Conservation (phyloP, 2,797 vertebrate species). For the Danio choprae region DNA sequence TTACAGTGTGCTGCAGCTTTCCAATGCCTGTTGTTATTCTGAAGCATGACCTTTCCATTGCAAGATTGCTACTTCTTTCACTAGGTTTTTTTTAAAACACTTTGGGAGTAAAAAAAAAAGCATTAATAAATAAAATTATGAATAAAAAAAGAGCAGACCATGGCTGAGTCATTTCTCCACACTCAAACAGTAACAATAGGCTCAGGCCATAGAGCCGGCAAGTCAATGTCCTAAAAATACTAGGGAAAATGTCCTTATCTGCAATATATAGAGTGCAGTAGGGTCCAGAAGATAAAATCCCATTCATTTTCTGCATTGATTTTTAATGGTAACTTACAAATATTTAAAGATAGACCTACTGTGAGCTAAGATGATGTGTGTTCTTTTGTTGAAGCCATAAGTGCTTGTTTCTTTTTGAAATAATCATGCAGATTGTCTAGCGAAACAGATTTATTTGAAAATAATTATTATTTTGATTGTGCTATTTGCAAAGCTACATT, state of each 20-base stretch:
- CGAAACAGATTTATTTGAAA: too few species aligned
- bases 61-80: constrained; percentile 51
- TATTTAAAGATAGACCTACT: neutral
- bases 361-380: neutral
- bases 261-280: neutral
- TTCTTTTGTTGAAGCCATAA: neutral
- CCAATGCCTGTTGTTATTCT: constrained; percentile 50
- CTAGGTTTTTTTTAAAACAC: constrained; percentile 31
- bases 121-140: constrained; percentile 33
- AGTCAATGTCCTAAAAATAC: constrained; percentile 1
- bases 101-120: constrained; percentile 2
- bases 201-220: neutral
- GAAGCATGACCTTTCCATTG: constrained; percentile 68
- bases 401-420: neutral
- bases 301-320: neutral
- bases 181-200: constrained; percentile 2
- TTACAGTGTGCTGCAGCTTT: constrained; percentile 45
- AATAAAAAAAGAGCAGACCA: neutral
- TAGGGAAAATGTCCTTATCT: neutral
- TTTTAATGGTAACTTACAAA: neutral
- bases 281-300: neutral
- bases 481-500: too few species aligned
- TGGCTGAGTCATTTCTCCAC: neutral
- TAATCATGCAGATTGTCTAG: too few species aligned
- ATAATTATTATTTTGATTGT: too few species aligned